phyloP scores from a whole-genome alignment of 2,888 invertebrate species.

The Drosophila atroscutellata region DNA sequence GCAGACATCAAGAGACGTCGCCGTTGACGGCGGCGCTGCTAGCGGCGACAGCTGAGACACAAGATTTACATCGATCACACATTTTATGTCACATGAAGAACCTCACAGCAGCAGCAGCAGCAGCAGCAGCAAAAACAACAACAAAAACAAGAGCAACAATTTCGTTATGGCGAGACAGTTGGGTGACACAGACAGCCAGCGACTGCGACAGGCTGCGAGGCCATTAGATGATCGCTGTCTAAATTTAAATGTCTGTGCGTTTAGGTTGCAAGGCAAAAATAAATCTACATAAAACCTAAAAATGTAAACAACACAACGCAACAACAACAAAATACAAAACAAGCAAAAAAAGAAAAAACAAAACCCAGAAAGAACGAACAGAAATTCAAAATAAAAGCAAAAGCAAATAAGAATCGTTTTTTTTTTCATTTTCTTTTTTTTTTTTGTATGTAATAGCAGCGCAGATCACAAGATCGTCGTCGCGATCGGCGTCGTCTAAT shows the following conservation, averaged over 20 bases:
- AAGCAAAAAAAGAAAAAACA: not conserved
- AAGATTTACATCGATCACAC: constrained; percentile 79
- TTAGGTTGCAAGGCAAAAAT: constrained; percentile 78
- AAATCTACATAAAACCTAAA: constrained; percentile 75
- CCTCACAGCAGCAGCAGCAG: constrained; percentile 1
- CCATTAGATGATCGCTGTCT: constrained; percentile 78
- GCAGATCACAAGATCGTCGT: constrained; percentile 46
- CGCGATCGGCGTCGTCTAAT: constrained; percentile 20
- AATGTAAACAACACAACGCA: constrained; percentile 66
- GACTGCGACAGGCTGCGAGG: constrained; percentile 55
- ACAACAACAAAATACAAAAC: constrained; percentile 11
- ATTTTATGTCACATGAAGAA: constrained; percentile 80
- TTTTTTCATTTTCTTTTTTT: not conserved
- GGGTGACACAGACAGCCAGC: constrained; percentile 64
- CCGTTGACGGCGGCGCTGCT: constrained; percentile 9
- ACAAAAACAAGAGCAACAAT: constrained; percentile 21
- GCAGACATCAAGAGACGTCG: constrained; percentile 58
- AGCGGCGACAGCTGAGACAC: constrained; percentile 70
- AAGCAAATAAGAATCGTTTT: constrained; percentile 30
- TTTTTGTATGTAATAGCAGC: constrained; percentile 25
- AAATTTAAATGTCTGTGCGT: constrained; percentile 81
- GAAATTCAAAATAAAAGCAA: constrained; percentile 7
- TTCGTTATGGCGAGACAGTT: constrained; percentile 70
- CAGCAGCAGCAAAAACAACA: constrained; percentile 29
- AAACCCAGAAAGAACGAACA: constrained; percentile 19